phyloP scores from a whole-genome alignment of 2,888 invertebrate genomes.

The Plagodis pulveraria region DNA sequence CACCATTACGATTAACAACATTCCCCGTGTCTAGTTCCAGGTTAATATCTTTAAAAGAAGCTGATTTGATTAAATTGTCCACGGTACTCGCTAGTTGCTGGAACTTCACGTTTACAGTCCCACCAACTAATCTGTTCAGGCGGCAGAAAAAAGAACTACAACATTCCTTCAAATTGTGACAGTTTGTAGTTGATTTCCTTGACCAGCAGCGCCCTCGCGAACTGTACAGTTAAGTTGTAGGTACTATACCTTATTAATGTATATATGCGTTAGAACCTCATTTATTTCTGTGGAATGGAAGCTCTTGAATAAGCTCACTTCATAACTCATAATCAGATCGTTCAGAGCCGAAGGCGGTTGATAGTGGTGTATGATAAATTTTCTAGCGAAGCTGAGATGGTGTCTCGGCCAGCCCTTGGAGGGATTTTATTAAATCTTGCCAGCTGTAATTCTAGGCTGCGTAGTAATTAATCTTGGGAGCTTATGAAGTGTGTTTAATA shows the following conservation, averaged over 20 bases:
- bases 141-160: too few species aligned
- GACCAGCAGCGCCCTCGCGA: too few species aligned
- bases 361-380: conserved; percentile 44
- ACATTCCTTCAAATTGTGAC: too few species aligned
- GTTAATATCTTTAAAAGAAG: conserved; percentile 26
- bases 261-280: conserved; percentile 27
- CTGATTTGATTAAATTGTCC: conserved; percentile 12
- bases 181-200: too few species aligned
- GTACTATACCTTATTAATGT: conserved; percentile 31
- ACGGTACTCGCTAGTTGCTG: conserved; percentile 10
- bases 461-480: conserved; percentile 20
- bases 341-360: conserved; percentile 37
- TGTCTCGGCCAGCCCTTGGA: conserved; percentile 13
- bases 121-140: too few species aligned
- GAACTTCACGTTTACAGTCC: conserved; percentile 5
- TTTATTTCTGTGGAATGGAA: conserved; percentile 45
- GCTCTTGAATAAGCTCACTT: conserved; percentile 50
- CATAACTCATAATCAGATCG: conserved; percentile 61
- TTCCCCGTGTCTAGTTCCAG: conserved; percentile 24
- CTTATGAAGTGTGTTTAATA: conserved; percentile 12
- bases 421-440: conserved; percentile 22
- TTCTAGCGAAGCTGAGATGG: conserved; percentile 11
- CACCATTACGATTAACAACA: conserved; percentile 29
- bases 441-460: conserved; percentile 4
- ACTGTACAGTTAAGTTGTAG: too few species aligned